Conservation (phyloP, 2,797 vertebrate species). For the Syncerus caffer region DNA sequence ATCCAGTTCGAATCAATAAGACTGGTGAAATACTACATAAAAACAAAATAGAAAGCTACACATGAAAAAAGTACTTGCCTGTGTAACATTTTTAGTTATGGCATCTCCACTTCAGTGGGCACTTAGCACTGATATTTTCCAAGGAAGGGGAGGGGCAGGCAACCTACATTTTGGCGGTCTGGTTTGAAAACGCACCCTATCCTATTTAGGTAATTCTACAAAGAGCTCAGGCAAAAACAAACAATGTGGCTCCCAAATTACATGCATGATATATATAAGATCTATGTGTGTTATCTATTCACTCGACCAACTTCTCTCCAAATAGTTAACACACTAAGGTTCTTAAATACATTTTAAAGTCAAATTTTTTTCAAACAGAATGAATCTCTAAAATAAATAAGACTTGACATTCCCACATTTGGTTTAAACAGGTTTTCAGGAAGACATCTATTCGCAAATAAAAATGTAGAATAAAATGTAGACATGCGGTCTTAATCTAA, state of each 20-base stretch:
- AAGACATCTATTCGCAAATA: constrained; percentile 19
- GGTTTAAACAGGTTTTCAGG: constrained; percentile 26
- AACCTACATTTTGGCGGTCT: background rate
- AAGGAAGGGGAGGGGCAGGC: background rate
- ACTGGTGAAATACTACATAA: background rate
- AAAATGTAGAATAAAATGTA: constrained; percentile 13
- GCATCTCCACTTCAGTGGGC: background rate
- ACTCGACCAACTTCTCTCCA: background rate
- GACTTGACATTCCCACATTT: constrained; percentile 1
- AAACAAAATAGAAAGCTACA: constrained; percentile 16
- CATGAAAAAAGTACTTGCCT: background rate
- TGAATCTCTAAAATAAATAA: constrained; percentile 26
- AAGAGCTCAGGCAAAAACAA: background rate
- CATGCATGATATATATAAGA: background rate
- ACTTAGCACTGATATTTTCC: constrained; percentile 28
- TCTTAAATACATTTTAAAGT: background rate
- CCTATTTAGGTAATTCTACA: background rate
- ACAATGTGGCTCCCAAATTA: background rate
- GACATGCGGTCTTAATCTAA: background rate
- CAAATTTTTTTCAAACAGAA: background rate
- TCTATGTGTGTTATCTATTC: background rate
- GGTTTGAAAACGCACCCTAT: constrained; percentile 1
- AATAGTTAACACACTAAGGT: background rate
- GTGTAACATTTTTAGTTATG: background rate
- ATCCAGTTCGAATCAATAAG: background rate